Evolutionary conservation across 2,888 invertebrate species (phyloP).

Genomic region (Mythimna loreyi): DNA sequence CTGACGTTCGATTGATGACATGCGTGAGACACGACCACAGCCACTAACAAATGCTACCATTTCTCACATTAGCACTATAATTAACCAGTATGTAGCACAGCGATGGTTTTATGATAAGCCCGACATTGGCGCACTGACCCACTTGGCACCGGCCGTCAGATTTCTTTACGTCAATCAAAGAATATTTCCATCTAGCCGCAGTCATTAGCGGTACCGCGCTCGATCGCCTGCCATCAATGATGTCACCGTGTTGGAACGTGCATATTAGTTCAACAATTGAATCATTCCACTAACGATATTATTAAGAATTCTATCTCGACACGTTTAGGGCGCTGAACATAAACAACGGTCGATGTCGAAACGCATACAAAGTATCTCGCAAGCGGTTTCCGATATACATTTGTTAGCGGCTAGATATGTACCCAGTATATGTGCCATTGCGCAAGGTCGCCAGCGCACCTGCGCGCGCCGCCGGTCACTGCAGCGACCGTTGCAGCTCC

Average conservation of each 20-base stretch:
- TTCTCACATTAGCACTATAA: constrained; percentile 75
- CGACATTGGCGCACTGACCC: constrained; percentile 88
- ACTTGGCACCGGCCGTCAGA: constrained; percentile 81
- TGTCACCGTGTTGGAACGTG: constrained; percentile 78
- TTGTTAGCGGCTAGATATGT: constrained; percentile 81
- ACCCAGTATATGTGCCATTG: constrained; percentile 81
- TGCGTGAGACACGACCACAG: constrained; percentile 74
- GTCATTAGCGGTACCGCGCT: constrained; percentile 51
- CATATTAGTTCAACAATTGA: constrained; percentile 67
- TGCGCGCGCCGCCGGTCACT: constrained; percentile 77
- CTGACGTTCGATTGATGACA: constrained; percentile 80
- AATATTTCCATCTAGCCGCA: constrained; percentile 77
- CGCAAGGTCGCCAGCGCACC: constrained; percentile 87
- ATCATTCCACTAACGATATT: constrained; percentile 65
- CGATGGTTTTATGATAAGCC: constrained; percentile 80
- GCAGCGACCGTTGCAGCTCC: constrained; percentile 85
- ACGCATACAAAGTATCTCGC: constrained; percentile 82
- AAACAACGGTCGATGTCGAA: constrained; percentile 79
- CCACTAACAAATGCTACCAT: constrained; percentile 65
- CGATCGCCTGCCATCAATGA: constrained; percentile 73
- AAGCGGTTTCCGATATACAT: constrained; percentile 85
- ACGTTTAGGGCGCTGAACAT: constrained; percentile 72
- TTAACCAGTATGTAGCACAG: constrained; percentile 69
- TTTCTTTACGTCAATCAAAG: constrained; percentile 83
- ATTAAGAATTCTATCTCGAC: constrained; percentile 71